Conservation (phyloP, 2,113 vertebrate species). For the Lonchura striata region DNA sequence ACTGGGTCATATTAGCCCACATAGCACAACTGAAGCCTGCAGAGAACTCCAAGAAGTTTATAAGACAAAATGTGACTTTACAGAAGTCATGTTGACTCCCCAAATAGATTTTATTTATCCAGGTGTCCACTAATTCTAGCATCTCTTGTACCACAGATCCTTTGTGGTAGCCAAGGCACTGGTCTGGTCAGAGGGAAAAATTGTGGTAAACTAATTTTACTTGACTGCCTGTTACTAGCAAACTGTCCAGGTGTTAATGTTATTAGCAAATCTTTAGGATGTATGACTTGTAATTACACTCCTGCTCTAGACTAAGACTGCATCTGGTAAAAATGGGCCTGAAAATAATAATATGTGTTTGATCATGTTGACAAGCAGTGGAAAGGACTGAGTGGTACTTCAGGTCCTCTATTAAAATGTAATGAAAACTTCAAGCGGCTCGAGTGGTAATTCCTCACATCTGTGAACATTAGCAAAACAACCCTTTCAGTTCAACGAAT, state of each 20-base stretch:
- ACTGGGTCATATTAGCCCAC: background rate
- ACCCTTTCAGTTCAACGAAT: background rate
- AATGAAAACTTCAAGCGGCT: constrained; percentile 9
- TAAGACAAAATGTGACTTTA: background rate
- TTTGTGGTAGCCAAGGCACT: background rate
- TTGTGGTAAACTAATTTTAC: background rate
- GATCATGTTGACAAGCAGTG: background rate
- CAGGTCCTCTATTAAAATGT: constrained; percentile 20
- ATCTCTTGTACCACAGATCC: background rate
- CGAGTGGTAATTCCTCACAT: background rate
- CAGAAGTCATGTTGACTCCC: background rate
- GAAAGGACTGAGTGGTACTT: background rate
- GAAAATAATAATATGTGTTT: background rate
- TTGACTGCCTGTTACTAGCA: background rate
- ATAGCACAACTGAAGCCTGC: background rate
- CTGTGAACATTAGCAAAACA: background rate
- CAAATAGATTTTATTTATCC: constrained; percentile 37
- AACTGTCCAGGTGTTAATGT: background rate
- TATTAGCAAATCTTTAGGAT: background rate
- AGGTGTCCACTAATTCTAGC: constrained; percentile 43
- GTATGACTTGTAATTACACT: background rate
- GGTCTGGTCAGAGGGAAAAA: background rate
- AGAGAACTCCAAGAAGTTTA: background rate
- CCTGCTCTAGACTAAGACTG: background rate
- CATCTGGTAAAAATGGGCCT: background rate